Evolutionary conservation across 2,113 vertebrate species (phyloP).

Genomic region (Hystrix cristata): DNA sequence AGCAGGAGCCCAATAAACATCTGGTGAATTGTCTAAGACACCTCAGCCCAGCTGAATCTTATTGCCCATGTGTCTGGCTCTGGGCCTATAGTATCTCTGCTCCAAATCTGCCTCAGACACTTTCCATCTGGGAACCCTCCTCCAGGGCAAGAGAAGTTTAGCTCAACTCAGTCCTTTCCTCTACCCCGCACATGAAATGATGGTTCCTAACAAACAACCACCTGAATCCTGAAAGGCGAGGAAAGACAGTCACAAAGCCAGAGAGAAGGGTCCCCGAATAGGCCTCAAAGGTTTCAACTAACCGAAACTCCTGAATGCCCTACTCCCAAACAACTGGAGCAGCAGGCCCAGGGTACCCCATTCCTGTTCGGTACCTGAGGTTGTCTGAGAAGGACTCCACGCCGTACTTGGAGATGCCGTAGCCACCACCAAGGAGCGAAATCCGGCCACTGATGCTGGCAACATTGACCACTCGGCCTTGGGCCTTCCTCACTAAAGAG

Average conservation of each 20-base stretch:
- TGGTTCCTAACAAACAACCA: not conserved
- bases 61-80: not conserved
- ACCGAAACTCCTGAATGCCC: not conserved
- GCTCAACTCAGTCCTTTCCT: not conserved
- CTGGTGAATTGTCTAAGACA: not conserved
- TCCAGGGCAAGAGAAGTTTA: not conserved
- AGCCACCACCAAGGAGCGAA: slow-evolving; percentile 81
- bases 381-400: slow-evolving; percentile 91
- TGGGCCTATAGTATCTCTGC: accelerated
- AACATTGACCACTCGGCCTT: slow-evolving; percentile 88
- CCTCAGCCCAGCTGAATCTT: too few relatives aligned
- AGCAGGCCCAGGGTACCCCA: not conserved
- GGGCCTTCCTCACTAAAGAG: slow-evolving; percentile 84
- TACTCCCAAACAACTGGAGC: not conserved
- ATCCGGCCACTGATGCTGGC: slow-evolving; percentile 87
- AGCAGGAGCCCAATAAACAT: not conserved
- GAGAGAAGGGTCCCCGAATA: not conserved
- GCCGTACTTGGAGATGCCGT: slow-evolving; percentile 88
- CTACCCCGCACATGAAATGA: not conserved
- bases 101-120: not conserved
- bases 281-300: not conserved
- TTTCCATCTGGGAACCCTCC: accelerated
- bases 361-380: slow-evolving; percentile 83
- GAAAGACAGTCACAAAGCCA: not conserved
- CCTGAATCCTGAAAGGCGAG: not conserved